Conservation (phyloP, 2,888 invertebrate genomes). For the Teleiodes luculella region DNA sequence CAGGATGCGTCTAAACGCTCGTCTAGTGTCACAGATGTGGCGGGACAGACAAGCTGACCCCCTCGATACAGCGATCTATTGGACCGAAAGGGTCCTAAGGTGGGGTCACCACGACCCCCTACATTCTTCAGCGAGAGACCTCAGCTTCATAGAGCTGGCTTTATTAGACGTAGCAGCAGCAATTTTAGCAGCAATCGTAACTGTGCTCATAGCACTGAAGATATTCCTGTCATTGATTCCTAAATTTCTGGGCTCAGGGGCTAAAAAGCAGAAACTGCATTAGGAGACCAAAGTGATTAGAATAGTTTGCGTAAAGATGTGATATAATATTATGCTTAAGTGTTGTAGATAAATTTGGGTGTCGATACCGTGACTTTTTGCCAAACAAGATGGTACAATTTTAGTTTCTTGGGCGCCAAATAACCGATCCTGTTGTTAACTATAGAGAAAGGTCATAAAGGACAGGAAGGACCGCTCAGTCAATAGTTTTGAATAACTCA, state of each 20-base stretch:
- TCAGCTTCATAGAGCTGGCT: conserved; percentile 49
- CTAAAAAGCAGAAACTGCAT: conserved; percentile 54
- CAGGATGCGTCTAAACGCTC: conserved; percentile 67
- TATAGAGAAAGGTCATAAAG: no score
- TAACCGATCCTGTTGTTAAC: no score
- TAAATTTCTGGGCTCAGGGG: conserved; percentile 38
- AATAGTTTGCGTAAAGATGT: not conserved
- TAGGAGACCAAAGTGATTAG: not conserved
- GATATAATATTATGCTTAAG: not conserved
- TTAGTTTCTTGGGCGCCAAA: no score
- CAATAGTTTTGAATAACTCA: no score
- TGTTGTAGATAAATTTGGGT: no score
- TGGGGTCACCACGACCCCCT: conserved; percentile 58
- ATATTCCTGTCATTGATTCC: conserved; percentile 40
- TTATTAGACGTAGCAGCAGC: conserved; percentile 56
- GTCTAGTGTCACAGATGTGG: conserved; percentile 70
- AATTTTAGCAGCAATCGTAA: conserved; percentile 34
- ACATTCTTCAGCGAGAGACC: conserved; percentile 49
- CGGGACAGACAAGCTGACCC: conserved; percentile 71
- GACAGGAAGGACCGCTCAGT: no score
- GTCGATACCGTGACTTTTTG: no score
- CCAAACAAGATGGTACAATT: no score
- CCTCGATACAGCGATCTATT: conserved; percentile 77
- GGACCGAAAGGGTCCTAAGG: conserved; percentile 75
- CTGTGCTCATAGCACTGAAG: conserved; percentile 39